Evolutionary conservation across 2,113 vertebrate genomes (phyloP).

Genomic region (Ictalurus punctatus): DNA sequence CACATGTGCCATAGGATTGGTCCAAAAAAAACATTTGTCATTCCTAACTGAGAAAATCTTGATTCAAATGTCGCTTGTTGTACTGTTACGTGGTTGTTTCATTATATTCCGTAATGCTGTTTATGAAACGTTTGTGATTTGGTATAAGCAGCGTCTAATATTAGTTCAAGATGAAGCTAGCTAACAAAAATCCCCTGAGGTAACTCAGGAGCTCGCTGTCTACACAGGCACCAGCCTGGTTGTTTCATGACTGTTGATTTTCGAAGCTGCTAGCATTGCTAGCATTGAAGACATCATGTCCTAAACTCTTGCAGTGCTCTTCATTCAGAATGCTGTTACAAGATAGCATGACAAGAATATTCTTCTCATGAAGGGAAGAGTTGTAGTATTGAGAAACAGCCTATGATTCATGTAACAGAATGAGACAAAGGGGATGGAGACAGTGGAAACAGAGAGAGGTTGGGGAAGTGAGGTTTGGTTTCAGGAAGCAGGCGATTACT

Average conservation of each 20-base stretch:
- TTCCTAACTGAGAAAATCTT: background rate
- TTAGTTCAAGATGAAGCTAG: background rate
- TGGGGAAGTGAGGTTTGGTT: background rate
- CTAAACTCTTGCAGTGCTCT: background rate
- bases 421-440: background rate
- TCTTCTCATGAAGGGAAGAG: background rate
- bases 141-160: background rate
- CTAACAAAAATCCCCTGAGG: background rate
- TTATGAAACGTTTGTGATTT: background rate
- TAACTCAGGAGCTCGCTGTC: background rate
- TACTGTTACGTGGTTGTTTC: background rate
- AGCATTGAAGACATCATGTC: background rate
- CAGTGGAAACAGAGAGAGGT: background rate
- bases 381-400: background rate
- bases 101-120: too few species aligned
- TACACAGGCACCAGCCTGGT: background rate
- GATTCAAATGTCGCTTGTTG: background rate
- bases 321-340: background rate
- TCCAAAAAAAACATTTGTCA: background rate
- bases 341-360: background rate
- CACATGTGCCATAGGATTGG: background rate
- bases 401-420: background rate
- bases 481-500: background rate
- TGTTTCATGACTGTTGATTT: background rate
- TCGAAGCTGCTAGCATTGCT: background rate